phyloP scores from a whole-genome alignment of 2,113 vertebrate genomes.

The Corythornis cristatus region DNA sequence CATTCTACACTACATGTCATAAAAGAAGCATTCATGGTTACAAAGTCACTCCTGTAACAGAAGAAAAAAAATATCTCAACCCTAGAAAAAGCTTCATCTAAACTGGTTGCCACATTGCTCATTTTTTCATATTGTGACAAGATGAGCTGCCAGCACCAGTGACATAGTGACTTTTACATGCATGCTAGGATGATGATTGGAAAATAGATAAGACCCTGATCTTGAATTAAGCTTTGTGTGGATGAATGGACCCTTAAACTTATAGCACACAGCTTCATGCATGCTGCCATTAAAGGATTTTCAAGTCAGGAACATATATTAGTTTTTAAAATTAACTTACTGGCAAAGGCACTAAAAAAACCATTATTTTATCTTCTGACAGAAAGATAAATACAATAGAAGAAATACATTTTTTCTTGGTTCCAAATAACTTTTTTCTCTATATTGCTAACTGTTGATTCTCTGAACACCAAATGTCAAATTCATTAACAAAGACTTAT shows the following conservation, averaged over 20 bases:
- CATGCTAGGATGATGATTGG: neutral
- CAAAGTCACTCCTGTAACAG: fast-evolving
- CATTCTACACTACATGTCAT: neutral
- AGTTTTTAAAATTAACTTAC: neutral
- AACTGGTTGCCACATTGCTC: neutral
- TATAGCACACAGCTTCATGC: neutral
- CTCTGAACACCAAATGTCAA: neutral
- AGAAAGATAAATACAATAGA: neutral
- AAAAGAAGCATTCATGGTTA: neutral
- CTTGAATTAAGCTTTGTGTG: neutral
- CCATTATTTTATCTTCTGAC: neutral
- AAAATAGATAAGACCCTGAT: neutral
- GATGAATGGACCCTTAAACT: neutral
- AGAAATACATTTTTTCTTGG: neutral
- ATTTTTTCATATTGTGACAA: fast-evolving
- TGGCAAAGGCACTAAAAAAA: neutral
- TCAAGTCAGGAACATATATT: neutral
- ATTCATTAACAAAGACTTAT: neutral
- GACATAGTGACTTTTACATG: neutral
- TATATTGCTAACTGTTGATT: neutral
- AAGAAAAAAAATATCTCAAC: neutral
- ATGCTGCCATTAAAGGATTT: neutral
- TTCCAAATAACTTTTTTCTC: neutral
- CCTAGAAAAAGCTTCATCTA: neutral
- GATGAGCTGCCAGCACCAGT: neutral